A percentile compares a stretch with the other conserved stretches of the same genome.
Conservation (phyloP, 2,888 invertebrate genomes). For the Sinohyriopsis cumingii region DNA sequence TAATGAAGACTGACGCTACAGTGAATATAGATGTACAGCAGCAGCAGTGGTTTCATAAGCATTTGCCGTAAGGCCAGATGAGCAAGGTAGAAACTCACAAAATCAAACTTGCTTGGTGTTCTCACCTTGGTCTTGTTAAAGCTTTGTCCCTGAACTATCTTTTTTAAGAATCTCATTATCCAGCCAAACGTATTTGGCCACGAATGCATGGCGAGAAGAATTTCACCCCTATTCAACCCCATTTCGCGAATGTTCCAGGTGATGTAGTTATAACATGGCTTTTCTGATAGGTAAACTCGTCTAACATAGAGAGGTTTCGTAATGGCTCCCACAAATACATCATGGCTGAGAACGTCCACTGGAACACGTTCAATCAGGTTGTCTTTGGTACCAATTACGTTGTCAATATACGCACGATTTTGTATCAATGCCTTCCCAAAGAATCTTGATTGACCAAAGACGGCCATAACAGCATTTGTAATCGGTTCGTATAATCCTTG, state of each 20-base stretch:
- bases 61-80: constrained; percentile 61
- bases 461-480: constrained; percentile 56
- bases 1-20: constrained; percentile 51
- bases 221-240: constrained; percentile 63
- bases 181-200: constrained; percentile 57
- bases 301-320: constrained; percentile 57
- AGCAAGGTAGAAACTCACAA: constrained; percentile 61
- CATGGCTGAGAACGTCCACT: constrained; percentile 64
- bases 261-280: constrained; percentile 60
- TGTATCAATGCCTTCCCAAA: constrained; percentile 64
- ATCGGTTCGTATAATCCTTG: constrained; percentile 61
- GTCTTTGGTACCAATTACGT: constrained; percentile 56
- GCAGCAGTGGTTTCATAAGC: constrained; percentile 62
- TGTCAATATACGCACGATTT: constrained; percentile 60
- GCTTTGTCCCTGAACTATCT: constrained; percentile 50
- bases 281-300: constrained; percentile 53
- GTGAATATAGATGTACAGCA: constrained; percentile 57
- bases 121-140: constrained; percentile 57
- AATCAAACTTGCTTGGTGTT: constrained; percentile 56
- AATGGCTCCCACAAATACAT: constrained; percentile 63
- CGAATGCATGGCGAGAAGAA: constrained; percentile 60
- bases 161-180: constrained; percentile 56
- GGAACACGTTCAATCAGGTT: constrained; percentile 60
- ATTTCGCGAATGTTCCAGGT: constrained; percentile 63
- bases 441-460: constrained; percentile 58